These are phyloP conservation scores for Phyllostomus hastatus DNA, from an alignment of 2,113 vertebrate species.

Conservation along the genomic window DNA sequence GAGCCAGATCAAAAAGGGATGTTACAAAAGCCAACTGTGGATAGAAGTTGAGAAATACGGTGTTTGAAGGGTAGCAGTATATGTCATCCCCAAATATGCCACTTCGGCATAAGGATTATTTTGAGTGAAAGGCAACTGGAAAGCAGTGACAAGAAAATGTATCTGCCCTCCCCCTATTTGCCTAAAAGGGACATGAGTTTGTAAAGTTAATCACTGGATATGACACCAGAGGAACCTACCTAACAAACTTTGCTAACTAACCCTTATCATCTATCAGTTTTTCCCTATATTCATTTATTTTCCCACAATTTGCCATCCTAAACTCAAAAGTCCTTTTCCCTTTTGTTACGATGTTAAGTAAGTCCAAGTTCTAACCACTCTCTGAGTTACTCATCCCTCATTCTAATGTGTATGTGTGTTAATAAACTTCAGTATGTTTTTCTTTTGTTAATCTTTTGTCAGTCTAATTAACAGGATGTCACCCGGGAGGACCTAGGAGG, in stretches of 20 bases:
- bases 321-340: background rate
- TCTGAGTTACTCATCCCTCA: background rate
- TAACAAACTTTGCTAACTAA: background rate
- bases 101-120: background rate
- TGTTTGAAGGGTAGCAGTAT: background rate
- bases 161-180: background rate
- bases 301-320: background rate
- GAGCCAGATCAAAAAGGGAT: background rate
- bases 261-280: background rate
- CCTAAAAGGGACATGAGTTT: background rate
- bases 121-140: background rate
- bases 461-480: background rate
- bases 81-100: background rate
- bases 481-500: background rate
- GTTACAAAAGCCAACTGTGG: background rate
- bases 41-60: background rate
- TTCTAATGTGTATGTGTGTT: background rate
- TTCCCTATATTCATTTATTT: background rate
- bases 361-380: background rate
- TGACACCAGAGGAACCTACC: background rate
- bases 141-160: background rate
- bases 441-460: background rate
- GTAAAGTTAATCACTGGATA: background rate
- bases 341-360: background rate
- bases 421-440: background rate